Evolutionary conservation across 2,888 invertebrate species (phyloP), one percentile per base, ranked within the genome.

Genomic region (Alsophila aescularia): DNA sequence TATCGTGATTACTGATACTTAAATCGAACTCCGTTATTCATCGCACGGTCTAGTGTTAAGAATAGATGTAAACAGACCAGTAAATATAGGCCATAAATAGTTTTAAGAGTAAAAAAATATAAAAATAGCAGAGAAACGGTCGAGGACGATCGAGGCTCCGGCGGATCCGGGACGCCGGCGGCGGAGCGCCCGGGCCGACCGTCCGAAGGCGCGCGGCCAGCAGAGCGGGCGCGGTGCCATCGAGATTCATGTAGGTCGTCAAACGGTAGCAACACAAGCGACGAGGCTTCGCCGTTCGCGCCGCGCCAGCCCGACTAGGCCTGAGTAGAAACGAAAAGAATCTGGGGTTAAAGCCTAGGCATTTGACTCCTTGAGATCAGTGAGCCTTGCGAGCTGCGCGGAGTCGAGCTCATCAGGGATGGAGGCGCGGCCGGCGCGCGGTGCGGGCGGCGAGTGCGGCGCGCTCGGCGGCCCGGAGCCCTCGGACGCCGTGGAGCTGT

Each of bases 361-460:
- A 87, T 97, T 97, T 59, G 97, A 97, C 87, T 97, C 97, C 85
- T 97, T 97, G 56, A 97, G 93, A 81, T 96, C 96, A 79, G 97
- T 96, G 71, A 97, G 93, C 79, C 96, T 94, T 58, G 97, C 97
- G 72, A 97, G 93, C 82, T 97, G 97, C 77, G 97, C 96, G 21
- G 97, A 96, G 74, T 97, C 97, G 61, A 97, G 92, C 83, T 97
- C 97, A 85, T 97, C 97, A 32, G 97, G 97, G 79, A 97, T 96
- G 72, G 96, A 96, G 57, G 96, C 96, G 54, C 96, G 92, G 39
- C 96, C 96, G 18, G 96, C 96, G 9, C 96, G 94, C 1, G 96
- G 94, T 64, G 94, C 94, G 42, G 94, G 94, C 15, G 94, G 92
- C 0, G 91, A 91, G 35, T 92, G 90, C n/a, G 87, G 87, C 1